Conservation (phyloP, 2,113 vertebrate genomes). For the Saccopteryx bilineata region DNA sequence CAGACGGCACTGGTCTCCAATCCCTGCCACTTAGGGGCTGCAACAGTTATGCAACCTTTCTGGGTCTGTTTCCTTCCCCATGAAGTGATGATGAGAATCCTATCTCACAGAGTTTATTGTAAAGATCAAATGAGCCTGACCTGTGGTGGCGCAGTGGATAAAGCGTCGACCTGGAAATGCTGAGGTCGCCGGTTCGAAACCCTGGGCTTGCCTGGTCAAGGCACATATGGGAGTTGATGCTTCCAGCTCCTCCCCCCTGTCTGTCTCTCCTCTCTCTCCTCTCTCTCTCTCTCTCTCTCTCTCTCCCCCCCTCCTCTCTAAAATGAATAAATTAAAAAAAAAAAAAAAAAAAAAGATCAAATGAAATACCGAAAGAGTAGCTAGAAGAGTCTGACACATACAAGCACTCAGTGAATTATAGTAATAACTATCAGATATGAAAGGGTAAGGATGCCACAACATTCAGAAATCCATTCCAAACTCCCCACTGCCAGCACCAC, state of each 20-base stretch:
- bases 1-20: neutral
- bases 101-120: neutral
- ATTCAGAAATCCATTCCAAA: neutral
- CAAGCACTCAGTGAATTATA: neutral
- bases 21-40: neutral
- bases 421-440: neutral
- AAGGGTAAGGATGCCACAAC: slow-evolving; percentile 12
- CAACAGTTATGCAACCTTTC: neutral
- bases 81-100: neutral
- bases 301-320: no score
- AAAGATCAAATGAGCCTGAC: neutral
- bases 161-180: no score
- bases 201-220: no score
- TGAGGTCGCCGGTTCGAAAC: no score
- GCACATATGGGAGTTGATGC: no score
- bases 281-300: no score
- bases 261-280: no score
- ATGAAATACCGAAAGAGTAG: neutral
- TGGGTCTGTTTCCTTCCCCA: neutral
- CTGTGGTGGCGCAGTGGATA: no score
- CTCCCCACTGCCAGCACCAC: neutral
- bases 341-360: no score
- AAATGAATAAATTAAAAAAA: no score
- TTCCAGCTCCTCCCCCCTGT: no score
- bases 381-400: neutral